Percentiles rank a stretch among this genome's conserved stretches.
phyloP scores from a whole-genome alignment of 2,888 invertebrate genomes.

The Ametastegia equiseti region DNA sequence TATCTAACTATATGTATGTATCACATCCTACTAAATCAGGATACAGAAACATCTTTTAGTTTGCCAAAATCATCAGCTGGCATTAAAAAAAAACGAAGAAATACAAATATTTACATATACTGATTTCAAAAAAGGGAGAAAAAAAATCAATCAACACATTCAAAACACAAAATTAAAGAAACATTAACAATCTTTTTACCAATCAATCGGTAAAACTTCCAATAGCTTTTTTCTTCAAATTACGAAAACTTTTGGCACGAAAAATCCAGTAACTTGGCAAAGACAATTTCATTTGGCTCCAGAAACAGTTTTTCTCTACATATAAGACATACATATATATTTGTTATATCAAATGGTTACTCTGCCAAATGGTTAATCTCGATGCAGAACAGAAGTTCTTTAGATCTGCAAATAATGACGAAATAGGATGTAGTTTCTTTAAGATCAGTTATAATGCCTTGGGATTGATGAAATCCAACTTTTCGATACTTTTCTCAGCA shows the following conservation, averaged over 20 bases:
- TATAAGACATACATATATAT: neutral
- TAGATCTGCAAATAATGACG: neutral
- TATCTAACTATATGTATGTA: too few relatives aligned
- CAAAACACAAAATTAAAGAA: neutral
- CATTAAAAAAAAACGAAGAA: neutral
- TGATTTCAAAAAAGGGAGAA: neutral
- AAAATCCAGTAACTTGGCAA: neutral
- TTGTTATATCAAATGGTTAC: too few relatives aligned
- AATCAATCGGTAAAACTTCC: neutral
- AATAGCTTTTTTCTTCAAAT: neutral
- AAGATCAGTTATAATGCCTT: too few relatives aligned
- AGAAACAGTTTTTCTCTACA: neutral
- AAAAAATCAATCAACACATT: neutral
- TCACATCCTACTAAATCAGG: too few relatives aligned
- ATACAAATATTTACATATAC: too few relatives aligned
- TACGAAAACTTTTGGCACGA: neutral
- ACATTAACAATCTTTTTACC: neutral
- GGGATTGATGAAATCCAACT: too few relatives aligned
- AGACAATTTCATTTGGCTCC: conserved; percentile 27
- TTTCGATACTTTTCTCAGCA: too few relatives aligned
- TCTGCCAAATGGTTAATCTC: too few relatives aligned
- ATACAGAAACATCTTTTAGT: too few relatives aligned
- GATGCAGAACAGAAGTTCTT: neutral
- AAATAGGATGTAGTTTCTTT: neutral
- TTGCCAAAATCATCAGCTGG: too few relatives aligned